Evolutionary conservation across 2,888 invertebrate species (phyloP).

Genomic region (Eledone cirrhosa): DNA sequence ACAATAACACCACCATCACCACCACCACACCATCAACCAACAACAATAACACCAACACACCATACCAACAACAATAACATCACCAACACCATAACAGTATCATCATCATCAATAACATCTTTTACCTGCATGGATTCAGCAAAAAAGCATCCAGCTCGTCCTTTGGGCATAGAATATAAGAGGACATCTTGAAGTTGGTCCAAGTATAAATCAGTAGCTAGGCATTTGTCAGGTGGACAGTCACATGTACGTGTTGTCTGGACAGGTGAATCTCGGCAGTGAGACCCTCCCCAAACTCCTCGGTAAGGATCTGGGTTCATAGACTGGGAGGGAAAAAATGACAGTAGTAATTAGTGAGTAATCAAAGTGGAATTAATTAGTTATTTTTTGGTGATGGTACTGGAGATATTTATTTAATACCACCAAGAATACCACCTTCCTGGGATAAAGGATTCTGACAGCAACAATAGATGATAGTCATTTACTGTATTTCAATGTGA

Average conservation of each 20-base stretch:
- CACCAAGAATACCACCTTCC: too few species aligned
- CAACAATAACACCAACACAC: constrained; percentile 93
- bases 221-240: constrained; percentile 56
- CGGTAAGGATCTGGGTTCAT: constrained; percentile 91
- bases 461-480: too few species aligned
- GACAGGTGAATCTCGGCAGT: constrained; percentile 85
- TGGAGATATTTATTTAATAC: too few species aligned
- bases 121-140: constrained; percentile 89
- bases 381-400: too few species aligned
- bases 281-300: constrained; percentile 88
- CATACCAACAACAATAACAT: constrained; percentile 59
- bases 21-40: too few species aligned
- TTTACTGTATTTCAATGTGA: too few species aligned
- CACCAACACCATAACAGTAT: too few species aligned
- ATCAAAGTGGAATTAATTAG: too few species aligned
- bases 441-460: too few species aligned
- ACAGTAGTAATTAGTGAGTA: too few species aligned
- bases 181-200: constrained; percentile 84
- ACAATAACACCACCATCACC: too few species aligned
- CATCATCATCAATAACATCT: too few species aligned
- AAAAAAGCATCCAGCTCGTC: constrained; percentile 86
- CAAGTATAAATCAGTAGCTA: constrained; percentile 81
- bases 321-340: constrained; percentile 69
- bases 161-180: constrained; percentile 79
- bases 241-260: constrained; percentile 53